phyloP scores from a whole-genome alignment of 2,113 vertebrate species.

The Sylvietta virens region DNA sequence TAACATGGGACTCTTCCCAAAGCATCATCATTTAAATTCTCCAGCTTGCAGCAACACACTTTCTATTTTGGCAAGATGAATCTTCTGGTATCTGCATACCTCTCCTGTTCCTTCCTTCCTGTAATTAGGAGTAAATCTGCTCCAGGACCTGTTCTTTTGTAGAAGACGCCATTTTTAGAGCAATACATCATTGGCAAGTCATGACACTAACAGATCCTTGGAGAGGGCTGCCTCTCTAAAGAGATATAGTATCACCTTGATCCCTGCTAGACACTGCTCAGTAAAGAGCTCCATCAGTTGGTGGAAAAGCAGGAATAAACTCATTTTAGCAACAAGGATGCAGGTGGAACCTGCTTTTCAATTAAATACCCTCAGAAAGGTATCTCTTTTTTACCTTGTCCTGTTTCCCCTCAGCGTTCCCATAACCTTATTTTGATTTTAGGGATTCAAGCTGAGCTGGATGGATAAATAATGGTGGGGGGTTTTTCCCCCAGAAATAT shows the following conservation, averaged over 20 bases:
- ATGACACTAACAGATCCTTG: slow-evolving; percentile 52
- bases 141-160: slow-evolving; percentile 64
- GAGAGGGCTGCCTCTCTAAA: not conserved
- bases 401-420: not conserved
- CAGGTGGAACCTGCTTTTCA: not conserved
- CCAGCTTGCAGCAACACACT: slow-evolving; percentile 19
- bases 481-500: not conserved
- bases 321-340: not conserved
- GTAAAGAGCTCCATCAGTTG: slow-evolving; percentile 48
- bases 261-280: not conserved
- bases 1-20: not conserved
- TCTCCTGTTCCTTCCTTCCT: slow-evolving; percentile 42
- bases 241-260: slow-evolving; percentile 8
- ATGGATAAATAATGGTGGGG: not conserved
- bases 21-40: slow-evolving; percentile 22
- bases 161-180: slow-evolving; percentile 60
- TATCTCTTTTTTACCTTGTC: not conserved
- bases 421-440: not conserved
- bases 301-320: not conserved
- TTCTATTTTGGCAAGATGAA: slow-evolving; percentile 53
- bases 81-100: slow-evolving; percentile 59
- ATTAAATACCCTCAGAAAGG: not conserved
- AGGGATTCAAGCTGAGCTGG: not conserved
- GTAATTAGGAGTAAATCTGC: slow-evolving; percentile 71
- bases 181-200: slow-evolving; percentile 68